Percentiles rank a stretch among this genome's conserved stretches.
Evolutionary conservation across 2,113 vertebrate species (phyloP).

Genomic region (Recurvirostra avosetta): DNA sequence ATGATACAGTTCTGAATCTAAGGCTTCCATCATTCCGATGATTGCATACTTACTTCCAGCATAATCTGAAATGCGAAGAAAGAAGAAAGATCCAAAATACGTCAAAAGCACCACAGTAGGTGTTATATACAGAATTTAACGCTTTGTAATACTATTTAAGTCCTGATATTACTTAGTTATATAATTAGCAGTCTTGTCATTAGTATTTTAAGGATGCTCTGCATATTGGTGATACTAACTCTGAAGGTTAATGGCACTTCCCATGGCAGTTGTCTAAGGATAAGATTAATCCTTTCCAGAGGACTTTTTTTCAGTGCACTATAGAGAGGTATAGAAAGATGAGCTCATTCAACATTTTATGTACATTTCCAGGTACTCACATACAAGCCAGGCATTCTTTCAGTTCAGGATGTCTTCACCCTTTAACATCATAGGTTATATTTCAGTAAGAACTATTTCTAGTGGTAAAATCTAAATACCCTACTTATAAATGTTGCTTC

Average conservation of each 20-base stretch:
- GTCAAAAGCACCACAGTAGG: not conserved
- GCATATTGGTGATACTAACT: not conserved
- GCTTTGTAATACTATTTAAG: not conserved
- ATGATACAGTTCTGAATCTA: conserved; percentile 76
- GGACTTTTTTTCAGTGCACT: not conserved
- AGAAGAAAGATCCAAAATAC: not conserved
- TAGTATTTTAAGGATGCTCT: not conserved
- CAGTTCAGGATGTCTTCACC: not conserved
- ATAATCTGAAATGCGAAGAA: conserved; percentile 71
- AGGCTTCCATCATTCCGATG: conserved; percentile 80
- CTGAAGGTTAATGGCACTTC: not conserved
- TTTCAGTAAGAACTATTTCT: not conserved
- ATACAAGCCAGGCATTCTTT: not conserved
- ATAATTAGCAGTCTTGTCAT: not conserved
- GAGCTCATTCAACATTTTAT: not conserved
- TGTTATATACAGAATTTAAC: not conserved
- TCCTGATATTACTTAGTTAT: not conserved
- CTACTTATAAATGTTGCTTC: not conserved
- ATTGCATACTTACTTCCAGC: conserved; percentile 77
- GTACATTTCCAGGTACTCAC: not conserved
- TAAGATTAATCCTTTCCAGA: not conserved
- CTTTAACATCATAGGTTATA: not conserved
- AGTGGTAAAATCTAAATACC: not conserved
- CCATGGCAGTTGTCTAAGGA: not conserved
- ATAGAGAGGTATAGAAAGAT: not conserved